A percentile compares a stretch with the other conserved stretches of the same genome.
phyloP scores from a whole-genome alignment of 2,797 vertebrate genomes.

The Galaxias olidus region DNA sequence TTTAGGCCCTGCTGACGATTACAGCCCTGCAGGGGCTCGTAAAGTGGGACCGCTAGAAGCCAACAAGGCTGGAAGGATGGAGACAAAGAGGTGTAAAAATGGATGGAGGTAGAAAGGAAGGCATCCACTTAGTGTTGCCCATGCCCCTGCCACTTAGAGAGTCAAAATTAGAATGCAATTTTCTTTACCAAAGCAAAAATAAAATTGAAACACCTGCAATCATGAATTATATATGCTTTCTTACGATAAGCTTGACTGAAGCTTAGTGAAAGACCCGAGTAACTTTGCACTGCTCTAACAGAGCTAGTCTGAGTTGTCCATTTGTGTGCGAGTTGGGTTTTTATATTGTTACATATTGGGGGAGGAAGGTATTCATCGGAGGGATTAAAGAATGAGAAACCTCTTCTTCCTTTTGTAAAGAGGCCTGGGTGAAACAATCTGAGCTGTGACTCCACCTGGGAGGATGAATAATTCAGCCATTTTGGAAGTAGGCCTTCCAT shows the following conservation, averaged over 20 bases:
- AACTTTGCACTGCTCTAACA: background rate
- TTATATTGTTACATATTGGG: background rate
- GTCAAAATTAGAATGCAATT: background rate
- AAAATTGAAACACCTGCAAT: conserved; percentile 43
- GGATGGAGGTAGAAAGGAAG: conserved; percentile 5
- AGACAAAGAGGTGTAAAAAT: conserved; percentile 18
- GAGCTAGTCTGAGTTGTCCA: background rate
- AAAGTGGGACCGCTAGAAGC: background rate
- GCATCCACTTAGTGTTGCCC: conserved; percentile 3
- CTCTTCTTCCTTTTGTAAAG: conserved; percentile 81
- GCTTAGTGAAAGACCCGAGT: background rate
- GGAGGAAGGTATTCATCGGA: conserved; percentile 23
- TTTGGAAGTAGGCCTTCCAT: conserved; percentile 83
- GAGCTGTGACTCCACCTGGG: conserved; percentile 87
- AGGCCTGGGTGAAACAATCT: conserved; percentile 68
- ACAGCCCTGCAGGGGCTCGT: conserved; percentile 6
- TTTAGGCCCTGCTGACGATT: conserved; percentile 17
- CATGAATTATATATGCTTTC: conserved; percentile 24
- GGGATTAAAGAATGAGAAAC: conserved; percentile 40
- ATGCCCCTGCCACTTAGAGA: background rate
- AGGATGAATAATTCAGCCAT: conserved; percentile 91
- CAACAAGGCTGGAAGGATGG: background rate
- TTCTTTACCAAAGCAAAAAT: background rate
- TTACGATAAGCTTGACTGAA: background rate
- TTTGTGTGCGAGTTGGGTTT: background rate